Percentiles rank a stretch among this genome's conserved stretches.
Evolutionary conservation across 2,888 invertebrate genomes (phyloP).

Genomic region (Muscina levida): DNA sequence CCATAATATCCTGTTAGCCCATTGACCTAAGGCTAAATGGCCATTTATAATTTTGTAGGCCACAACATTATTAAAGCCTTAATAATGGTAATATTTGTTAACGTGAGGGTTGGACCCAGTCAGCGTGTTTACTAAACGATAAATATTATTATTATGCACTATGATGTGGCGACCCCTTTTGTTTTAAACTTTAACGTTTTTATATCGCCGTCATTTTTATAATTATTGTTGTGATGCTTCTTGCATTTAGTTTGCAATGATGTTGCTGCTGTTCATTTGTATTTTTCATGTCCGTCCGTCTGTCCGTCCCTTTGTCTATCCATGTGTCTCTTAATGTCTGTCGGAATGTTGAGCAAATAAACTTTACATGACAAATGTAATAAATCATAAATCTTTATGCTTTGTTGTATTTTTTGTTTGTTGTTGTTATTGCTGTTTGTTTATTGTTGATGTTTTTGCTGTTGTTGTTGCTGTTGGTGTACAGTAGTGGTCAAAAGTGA

Average conservation of each 20-base stretch:
- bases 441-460: slow-evolving; percentile 18
- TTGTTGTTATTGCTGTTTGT: slow-evolving; percentile 25
- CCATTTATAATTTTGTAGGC: no score
- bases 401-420: neutral
- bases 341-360: slow-evolving; percentile 52
- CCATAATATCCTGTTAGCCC: no score
- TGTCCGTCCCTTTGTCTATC: slow-evolving; percentile 5
- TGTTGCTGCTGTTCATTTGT: neutral
- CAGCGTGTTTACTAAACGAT: no score
- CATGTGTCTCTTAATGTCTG: slow-evolving; percentile 48
- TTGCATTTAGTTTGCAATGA: neutral
- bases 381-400: slow-evolving; percentile 60
- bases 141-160: no score
- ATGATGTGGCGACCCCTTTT: no score
- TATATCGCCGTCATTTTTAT: neutral
- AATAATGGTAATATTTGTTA: no score
- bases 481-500: no score
- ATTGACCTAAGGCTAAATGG: no score
- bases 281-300: neutral
- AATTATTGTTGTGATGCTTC: neutral
- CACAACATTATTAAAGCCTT: no score
- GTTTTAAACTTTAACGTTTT: neutral
- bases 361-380: slow-evolving; percentile 60
- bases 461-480: neutral
- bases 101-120: no score